phyloP scores from a whole-genome alignment of 2,888 invertebrate genomes.

The Trimorus sp. region DNA sequence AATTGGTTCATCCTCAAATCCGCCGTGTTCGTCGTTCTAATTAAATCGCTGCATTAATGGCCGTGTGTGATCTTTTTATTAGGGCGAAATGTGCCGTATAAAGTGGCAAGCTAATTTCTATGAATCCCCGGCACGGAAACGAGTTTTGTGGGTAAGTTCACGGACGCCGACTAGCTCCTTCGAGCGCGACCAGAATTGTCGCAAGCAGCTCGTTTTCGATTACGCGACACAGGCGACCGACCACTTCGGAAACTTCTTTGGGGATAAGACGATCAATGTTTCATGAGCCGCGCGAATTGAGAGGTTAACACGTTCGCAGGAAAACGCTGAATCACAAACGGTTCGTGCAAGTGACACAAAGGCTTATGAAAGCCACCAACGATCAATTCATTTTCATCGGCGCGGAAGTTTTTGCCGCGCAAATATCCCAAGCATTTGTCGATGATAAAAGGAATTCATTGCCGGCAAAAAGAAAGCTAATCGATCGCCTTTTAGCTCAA shows the following conservation, averaged over 20 bases:
- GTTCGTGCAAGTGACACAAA: constrained; percentile 50
- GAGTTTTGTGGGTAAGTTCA: constrained; percentile 43
- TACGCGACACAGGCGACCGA: constrained; percentile 33
- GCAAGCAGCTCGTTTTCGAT: constrained; percentile 39
- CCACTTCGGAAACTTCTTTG: constrained; percentile 58
- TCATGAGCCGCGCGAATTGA: constrained; percentile 72
- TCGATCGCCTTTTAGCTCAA: constrained; percentile 15
- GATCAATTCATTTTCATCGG: constrained; percentile 46
- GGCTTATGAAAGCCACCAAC: constrained; percentile 45
- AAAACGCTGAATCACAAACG: constrained; percentile 55
- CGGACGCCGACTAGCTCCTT: constrained; percentile 26
- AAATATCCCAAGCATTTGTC: constrained; percentile 35
- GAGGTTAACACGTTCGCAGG: constrained; percentile 54
- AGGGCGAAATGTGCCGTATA: constrained; percentile 28
- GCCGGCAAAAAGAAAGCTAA: constrained; percentile 15
- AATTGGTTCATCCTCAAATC: too few relatives aligned
- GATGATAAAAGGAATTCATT: constrained; percentile 40
- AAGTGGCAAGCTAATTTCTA: constrained; percentile 49
- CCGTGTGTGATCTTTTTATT: constrained; percentile 23
- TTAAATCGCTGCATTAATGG: constrained; percentile 21
- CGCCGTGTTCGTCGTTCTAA: constrained; percentile 7
- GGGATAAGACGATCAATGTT: constrained; percentile 72
- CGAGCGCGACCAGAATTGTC: constrained; percentile 41
- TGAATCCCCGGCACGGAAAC: constrained; percentile 41
- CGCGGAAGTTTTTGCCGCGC: constrained; percentile 31